Evolutionary conservation across 2,888 invertebrate species (phyloP).

Genomic region (Pheosia gnoma): DNA sequence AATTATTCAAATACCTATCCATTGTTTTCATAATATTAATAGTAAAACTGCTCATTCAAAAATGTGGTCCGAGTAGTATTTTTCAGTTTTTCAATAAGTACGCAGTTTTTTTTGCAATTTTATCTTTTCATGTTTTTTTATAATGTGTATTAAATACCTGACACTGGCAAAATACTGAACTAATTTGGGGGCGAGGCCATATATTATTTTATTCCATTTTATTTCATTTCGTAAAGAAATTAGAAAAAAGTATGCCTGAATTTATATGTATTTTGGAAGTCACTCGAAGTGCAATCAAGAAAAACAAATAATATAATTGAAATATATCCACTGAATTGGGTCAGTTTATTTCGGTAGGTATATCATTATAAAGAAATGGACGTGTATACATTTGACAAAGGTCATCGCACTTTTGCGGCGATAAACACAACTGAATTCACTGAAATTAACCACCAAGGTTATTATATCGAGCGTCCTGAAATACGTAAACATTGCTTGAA

Average conservation of each 20-base stretch:
- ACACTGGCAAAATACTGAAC: no score
- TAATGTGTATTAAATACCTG: no score
- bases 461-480: constrained; percentile 11
- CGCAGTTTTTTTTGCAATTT: no score
- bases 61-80: no score
- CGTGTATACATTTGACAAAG: constrained; percentile 19
- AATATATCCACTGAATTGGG: constrained; percentile 22
- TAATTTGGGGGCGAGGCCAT: no score
- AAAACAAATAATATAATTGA: constrained; percentile 5
- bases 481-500: constrained; percentile 20
- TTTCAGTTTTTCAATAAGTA: no score
- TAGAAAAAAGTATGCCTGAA: neutral
- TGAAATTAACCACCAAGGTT: constrained; percentile 36
- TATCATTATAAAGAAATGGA: constrained; percentile 2
- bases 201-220: no score
- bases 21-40: no score
- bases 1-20: no score
- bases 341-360: constrained; percentile 9
- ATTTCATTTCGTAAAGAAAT: no score
- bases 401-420: constrained; percentile 31
- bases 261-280: neutral
- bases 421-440: constrained; percentile 26
- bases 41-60: no score
- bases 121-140: no score
- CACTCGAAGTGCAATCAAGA: neutral